Evolutionary conservation across 2,797 vertebrate genomes (phyloP), one percentile per base, ranked within the genome.

Genomic region (Alectoris magna): DNA sequence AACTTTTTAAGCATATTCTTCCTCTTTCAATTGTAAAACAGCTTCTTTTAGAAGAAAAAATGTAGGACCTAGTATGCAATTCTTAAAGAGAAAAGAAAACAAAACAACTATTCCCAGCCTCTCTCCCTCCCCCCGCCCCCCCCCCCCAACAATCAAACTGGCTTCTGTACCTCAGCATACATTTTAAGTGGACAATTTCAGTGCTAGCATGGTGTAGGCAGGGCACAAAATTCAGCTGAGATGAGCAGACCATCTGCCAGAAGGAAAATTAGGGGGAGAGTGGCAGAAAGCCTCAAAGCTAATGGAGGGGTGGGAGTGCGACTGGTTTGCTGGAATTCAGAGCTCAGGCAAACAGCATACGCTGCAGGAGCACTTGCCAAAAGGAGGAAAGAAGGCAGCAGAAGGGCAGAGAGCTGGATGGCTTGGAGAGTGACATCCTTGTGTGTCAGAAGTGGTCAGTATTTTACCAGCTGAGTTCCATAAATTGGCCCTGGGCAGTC

Each of bases 401-500:
- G 96, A 95, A 96, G 95, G 93, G 88, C 91, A 68, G 84, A 2
- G 75, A 85, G 92, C 34, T 73, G 87, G 27, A 64, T 63, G 88
- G 91, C 84, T 75, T 39, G 78, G 93, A 87, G 83, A 90, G 83
- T 48, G 79, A 71, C 89, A 66, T 86, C 18, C 81, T 84, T 91
- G 48, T 70, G 89, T 96, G 96, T 96, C 96, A 92, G 81, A 80
- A 94, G 93, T 88, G 96, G 96, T 97, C 96, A 96, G 96, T 94
- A 67, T 95, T 95, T 94, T 49, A 97, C 93, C 95, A 95, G 95
- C 94, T 96, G 96, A 96, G 95, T 87, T 95, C 94, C 84, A 88
- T 93, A 96, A 96, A 97, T 96, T 95, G 96, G 96, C 96, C 95
- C 87, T 92, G 85, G 94, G 94, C 95, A 96, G 94, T 88, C 93